A percentile compares a stretch with the other conserved stretches of the same genome.
These are phyloP conservation scores for Thymallus thymallus DNA, from an alignment of 2,113 vertebrate genomes.

Conservation along the genomic window DNA sequence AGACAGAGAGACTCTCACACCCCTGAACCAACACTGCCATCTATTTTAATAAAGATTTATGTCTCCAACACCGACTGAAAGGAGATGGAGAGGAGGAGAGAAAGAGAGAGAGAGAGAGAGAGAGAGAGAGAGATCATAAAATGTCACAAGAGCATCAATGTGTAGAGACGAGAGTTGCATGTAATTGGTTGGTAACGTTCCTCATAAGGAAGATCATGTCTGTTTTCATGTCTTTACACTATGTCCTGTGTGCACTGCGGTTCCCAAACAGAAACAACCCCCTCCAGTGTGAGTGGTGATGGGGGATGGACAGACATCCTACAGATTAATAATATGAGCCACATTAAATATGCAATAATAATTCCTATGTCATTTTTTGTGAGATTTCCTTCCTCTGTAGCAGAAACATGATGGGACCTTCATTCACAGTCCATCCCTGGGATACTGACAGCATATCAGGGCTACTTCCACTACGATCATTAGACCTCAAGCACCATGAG, in stretches of 20 bases:
- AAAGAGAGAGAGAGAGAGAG: too few relatives aligned
- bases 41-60: slow-evolving; percentile 63
- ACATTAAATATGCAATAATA: slow-evolving; percentile 41
- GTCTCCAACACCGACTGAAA: slow-evolving; percentile 36
- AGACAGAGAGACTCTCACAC: slow-evolving; percentile 38
- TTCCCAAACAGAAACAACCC: too few relatives aligned
- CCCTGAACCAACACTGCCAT: slow-evolving; percentile 56
- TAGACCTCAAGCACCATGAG: background rate
- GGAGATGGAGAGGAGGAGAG: slow-evolving; percentile 16
- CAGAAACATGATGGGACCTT: slow-evolving; percentile 39
- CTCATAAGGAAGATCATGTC: too few relatives aligned
- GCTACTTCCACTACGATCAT: background rate
- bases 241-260: too few relatives aligned
- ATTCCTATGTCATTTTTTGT: slow-evolving; percentile 55
- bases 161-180: too few relatives aligned
- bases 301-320: slow-evolving; percentile 17
- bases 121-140: slow-evolving; percentile 20
- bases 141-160: background rate
- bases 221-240: too few relatives aligned
- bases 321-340: slow-evolving; percentile 24
- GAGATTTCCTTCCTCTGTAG: slow-evolving; percentile 40
- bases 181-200: too few relatives aligned
- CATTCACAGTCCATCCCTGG: background rate
- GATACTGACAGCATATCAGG: slow-evolving; percentile 5
- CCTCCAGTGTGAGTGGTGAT: background rate